phyloP scores from a whole-genome alignment of 1,140 invertebrate genomes.

The Aphaenogaster rudis region DNA sequence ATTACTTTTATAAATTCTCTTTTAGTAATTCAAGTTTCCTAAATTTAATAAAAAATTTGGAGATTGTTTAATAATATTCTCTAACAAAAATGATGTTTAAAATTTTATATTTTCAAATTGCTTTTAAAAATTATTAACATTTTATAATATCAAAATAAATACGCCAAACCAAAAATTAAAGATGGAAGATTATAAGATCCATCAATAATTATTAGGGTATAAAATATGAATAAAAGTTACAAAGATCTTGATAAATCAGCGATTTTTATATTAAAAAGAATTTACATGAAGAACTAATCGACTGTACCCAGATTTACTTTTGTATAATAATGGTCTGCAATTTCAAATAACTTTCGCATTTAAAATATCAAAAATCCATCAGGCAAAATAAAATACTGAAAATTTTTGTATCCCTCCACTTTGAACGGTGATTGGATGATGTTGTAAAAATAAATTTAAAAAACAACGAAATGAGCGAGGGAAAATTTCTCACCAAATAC shows the following conservation, averaged over 20 bases:
- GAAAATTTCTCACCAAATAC: not conserved
- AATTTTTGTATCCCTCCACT: not conserved
- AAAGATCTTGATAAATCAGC: not conserved
- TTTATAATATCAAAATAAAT: conserved; percentile 14
- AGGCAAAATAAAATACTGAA: not conserved
- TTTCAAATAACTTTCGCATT: not conserved
- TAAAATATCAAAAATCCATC: conserved; percentile 6
- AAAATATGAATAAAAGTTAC: conserved; percentile 12
- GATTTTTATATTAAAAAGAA: not conserved
- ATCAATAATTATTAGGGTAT: not conserved
- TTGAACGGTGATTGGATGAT: not conserved
- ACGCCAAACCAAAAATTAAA: not conserved
- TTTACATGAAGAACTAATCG: not conserved
- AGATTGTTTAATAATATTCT: not conserved
- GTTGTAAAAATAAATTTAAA: conserved; percentile 33
- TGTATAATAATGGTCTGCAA: not conserved
- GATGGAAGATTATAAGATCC: not conserved
- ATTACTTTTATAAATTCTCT: conserved; percentile 10
- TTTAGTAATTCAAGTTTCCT: not conserved
- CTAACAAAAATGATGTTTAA: not conserved
- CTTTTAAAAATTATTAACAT: not conserved
- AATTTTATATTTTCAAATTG: not conserved
- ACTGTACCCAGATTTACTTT: not conserved
- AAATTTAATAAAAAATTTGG: not conserved
- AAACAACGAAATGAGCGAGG: not conserved